Conservation (phyloP, 2,797 vertebrate species). For the Sus cebifrons region DNA sequence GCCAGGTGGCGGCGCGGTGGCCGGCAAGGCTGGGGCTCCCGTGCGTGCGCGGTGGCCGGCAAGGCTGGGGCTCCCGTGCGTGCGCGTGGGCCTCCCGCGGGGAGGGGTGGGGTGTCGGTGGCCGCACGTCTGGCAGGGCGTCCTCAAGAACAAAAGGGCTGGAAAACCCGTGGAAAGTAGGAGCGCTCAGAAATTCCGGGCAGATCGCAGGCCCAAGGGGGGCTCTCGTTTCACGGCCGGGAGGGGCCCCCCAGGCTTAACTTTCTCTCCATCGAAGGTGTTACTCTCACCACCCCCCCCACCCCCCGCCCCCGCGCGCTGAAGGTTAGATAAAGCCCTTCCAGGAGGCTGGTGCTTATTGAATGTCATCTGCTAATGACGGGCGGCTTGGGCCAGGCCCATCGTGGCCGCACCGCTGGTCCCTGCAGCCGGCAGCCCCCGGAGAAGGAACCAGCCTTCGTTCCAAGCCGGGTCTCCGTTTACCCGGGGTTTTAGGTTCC, state of each 20-base stretch:
- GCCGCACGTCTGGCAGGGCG: rapidly evolving
- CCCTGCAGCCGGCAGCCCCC: constrained; percentile 93
- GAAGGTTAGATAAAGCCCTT: constrained; percentile 90
- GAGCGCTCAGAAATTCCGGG: background rate
- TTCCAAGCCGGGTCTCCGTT: constrained; percentile 90
- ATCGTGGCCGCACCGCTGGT: constrained; percentile 92
- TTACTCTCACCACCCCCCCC: constrained; percentile 89
- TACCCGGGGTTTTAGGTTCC: constrained; percentile 96
- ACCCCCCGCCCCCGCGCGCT: constrained; percentile 72
- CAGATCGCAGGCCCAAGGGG: rapidly evolving
- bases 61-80: rapidly evolving
- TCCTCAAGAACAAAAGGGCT: constrained; percentile 58
- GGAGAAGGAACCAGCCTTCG: constrained; percentile 92
- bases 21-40: rapidly evolving
- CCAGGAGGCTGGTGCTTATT: constrained; percentile 80
- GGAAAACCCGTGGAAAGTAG: background rate
- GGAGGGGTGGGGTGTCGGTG: rapidly evolving
- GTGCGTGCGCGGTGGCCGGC: background rate
- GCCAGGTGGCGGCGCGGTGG: background rate
- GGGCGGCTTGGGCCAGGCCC: constrained; percentile 89
- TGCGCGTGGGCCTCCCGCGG: rapidly evolving
- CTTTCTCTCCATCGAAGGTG: constrained; percentile 91
- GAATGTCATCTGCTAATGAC: constrained; percentile 92
- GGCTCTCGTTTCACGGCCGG: constrained; percentile 9
- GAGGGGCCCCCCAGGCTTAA: constrained; percentile 61